Conservation (phyloP, 2,113 vertebrate genomes). For the Melanerpes aurifrons region DNA sequence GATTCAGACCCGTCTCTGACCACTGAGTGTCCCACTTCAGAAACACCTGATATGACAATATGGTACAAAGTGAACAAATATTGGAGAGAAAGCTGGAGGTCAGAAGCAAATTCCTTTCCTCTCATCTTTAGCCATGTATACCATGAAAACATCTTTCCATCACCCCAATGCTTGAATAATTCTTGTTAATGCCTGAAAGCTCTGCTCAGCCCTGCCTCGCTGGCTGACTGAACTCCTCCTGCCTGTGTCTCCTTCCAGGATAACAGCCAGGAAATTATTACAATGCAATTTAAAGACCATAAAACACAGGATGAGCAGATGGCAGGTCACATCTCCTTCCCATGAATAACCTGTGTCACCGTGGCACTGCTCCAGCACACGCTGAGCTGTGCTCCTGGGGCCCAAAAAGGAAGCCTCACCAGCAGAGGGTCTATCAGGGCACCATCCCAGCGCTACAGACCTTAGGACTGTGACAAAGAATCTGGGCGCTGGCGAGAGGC, state of each 20-base stretch:
- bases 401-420: not conserved
- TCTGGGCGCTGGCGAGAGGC: conserved; percentile 39
- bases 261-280: conserved; percentile 68
- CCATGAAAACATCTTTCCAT: conserved; percentile 4
- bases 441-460: conserved; percentile 16
- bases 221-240: not conserved
- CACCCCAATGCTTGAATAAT: conserved; percentile 15
- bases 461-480: conserved; percentile 25
- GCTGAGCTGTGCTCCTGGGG: not conserved
- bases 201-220: conserved; percentile 14
- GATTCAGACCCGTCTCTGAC: not conserved
- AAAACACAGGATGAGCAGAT: conserved; percentile 58
- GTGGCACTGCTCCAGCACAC: not conserved
- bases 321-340: conserved; percentile 51
- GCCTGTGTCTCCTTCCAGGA: conserved; percentile 46
- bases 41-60: not conserved
- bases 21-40: not conserved
- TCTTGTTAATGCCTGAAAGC: conserved; percentile 42
- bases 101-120: not conserved
- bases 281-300: conserved; percentile 38
- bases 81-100: not conserved
- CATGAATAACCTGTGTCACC: not conserved
- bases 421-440: conserved; percentile 6
- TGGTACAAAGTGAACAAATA: not conserved
- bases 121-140: not conserved